phyloP scores from a whole-genome alignment of 53 echinoderm and acorn worm species.

The Echinometra lucunter region DNA sequence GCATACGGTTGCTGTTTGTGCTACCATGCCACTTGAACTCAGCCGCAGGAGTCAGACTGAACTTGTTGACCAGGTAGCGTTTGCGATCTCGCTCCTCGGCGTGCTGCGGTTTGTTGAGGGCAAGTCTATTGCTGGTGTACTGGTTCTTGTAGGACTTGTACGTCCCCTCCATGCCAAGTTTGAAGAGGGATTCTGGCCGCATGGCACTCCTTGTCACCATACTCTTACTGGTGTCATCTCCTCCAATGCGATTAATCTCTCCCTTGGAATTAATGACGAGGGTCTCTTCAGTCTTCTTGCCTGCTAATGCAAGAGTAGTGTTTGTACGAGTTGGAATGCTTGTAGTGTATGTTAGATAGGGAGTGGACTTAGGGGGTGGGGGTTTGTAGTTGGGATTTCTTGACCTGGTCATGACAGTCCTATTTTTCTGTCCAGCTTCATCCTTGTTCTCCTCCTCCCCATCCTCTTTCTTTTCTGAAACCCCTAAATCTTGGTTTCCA shows the following conservation, averaged over 20 bases:
- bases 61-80: slow-evolving; percentile 94
- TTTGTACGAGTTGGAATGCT: slow-evolving; percentile 79
- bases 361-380: slow-evolving; percentile 93
- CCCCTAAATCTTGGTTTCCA: not conserved
- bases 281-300: slow-evolving; percentile 75
- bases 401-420: slow-evolving; percentile 94
- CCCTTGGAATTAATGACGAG: slow-evolving; percentile 97
- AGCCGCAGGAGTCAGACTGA: slow-evolving; percentile 80
- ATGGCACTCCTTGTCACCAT: slow-evolving; percentile 53
- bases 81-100: slow-evolving; percentile 93
- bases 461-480: slow-evolving; percentile 46
- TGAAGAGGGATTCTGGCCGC: slow-evolving; percentile 74
- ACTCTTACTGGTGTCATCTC: slow-evolving; percentile 62
- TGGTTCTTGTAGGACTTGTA: slow-evolving; percentile 98
- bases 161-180: slow-evolving; percentile 93
- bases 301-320: slow-evolving; percentile 28
- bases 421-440: slow-evolving; percentile 41
- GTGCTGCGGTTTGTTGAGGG: slow-evolving; percentile 98
- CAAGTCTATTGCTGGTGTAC: slow-evolving; percentile 83
- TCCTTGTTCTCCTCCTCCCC: slow-evolving; percentile 61
- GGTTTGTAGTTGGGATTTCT: slow-evolving; percentile 99
- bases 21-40: slow-evolving; percentile 96
- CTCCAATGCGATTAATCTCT: slow-evolving; percentile 89
- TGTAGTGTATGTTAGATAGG: slow-evolving; percentile 92
- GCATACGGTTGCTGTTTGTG: slow-evolving; percentile 90